Conservation (phyloP, 1,140 invertebrate genomes). For the Cydia pomonella region DNA sequence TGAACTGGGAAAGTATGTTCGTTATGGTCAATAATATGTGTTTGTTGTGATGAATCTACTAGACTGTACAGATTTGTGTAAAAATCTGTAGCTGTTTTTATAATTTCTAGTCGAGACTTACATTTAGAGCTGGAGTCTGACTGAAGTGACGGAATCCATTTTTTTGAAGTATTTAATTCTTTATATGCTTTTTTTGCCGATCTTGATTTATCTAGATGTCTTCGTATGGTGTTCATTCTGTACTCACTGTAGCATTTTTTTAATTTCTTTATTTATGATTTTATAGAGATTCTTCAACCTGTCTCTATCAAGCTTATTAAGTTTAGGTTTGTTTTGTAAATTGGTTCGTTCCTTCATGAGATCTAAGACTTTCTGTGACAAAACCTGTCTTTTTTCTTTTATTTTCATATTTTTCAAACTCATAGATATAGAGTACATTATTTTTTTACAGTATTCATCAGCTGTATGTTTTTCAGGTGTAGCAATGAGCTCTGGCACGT, state of each 20-base stretch:
- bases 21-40: neutral
- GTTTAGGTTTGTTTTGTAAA: slow-evolving; percentile 47
- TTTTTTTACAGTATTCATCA: slow-evolving; percentile 45
- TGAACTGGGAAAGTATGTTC: neutral
- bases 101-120: slow-evolving; percentile 20
- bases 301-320: slow-evolving; percentile 44
- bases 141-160: slow-evolving; percentile 15
- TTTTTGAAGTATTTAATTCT: slow-evolving; percentile 21
- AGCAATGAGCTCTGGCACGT: slow-evolving; percentile 43
- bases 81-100: slow-evolving; percentile 14
- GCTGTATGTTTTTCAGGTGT: slow-evolving; percentile 36
- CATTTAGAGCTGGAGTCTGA: slow-evolving; percentile 1
- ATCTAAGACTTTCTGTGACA: slow-evolving; percentile 42
- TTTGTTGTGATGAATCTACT: neutral
- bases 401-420: slow-evolving; percentile 45
- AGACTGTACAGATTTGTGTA: slow-evolving; percentile 1
- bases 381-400: slow-evolving; percentile 39
- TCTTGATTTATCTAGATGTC: slow-evolving; percentile 10
- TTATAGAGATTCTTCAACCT: slow-evolving; percentile 45
- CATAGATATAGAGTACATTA: slow-evolving; percentile 35
- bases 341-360: slow-evolving; percentile 47
- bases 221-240: slow-evolving; percentile 15
- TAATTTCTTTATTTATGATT: slow-evolving; percentile 34
- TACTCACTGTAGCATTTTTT: slow-evolving; percentile 10
- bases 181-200: slow-evolving; percentile 27